phyloP scores from a whole-genome alignment of 2,888 invertebrate species.

The Leptarthrus brevirostris region DNA sequence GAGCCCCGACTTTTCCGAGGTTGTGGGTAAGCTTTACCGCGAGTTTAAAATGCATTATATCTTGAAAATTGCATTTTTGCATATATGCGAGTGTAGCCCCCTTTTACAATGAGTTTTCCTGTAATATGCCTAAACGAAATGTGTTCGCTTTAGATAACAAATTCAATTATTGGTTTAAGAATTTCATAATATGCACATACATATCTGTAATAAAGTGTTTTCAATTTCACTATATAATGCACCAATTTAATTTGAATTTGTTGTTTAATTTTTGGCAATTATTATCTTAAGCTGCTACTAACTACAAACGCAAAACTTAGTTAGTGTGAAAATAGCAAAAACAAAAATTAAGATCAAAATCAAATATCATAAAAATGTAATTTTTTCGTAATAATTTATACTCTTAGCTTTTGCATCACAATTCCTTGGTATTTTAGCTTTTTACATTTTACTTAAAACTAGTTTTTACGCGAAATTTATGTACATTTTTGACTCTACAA shows the following conservation, averaged over 20 bases:
- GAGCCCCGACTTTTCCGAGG: too few relatives aligned
- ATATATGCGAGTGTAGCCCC: too few relatives aligned
- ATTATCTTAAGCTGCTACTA: not conserved
- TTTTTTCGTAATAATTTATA: not conserved
- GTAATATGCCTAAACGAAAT: too few relatives aligned
- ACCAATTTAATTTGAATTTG: not conserved
- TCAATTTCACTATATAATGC: too few relatives aligned
- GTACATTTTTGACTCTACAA: not conserved
- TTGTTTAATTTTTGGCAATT: not conserved
- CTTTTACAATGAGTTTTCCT: too few relatives aligned
- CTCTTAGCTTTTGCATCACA: not conserved
- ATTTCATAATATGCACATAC: too few relatives aligned
- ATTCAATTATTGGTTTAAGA: too few relatives aligned
- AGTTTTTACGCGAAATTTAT: not conserved
- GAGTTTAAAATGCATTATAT: too few relatives aligned
- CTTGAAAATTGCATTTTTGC: too few relatives aligned
- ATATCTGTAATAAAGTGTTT: too few relatives aligned
- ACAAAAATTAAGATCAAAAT: not conserved
- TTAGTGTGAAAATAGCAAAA: not conserved
- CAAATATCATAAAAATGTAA: not conserved
- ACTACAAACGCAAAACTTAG: not conserved
- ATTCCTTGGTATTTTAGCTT: not conserved
- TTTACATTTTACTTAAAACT: slow-evolving; percentile 1
- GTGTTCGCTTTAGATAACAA: too few relatives aligned
- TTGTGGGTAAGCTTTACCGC: too few relatives aligned